Evolutionary conservation across 2,113 vertebrate species (phyloP).

Genomic region (Apteryx mantelli): DNA sequence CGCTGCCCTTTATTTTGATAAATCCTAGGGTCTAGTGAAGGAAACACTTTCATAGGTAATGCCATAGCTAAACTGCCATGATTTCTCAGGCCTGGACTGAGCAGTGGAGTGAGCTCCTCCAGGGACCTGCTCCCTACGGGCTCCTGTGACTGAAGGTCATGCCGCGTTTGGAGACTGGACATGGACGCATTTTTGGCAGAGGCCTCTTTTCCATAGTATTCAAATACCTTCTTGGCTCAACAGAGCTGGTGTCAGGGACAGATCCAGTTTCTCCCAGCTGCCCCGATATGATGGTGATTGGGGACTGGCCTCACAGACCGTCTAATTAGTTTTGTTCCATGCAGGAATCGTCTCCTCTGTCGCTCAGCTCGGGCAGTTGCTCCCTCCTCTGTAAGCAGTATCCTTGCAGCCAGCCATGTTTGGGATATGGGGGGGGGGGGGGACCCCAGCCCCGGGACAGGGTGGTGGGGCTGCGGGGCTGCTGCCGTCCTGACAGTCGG

Average conservation of each 20-base stretch:
- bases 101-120: neutral
- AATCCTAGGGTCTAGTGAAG: too few relatives aligned
- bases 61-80: too few relatives aligned
- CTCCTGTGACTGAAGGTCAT: neutral
- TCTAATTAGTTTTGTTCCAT: neutral
- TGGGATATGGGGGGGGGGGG: neutral
- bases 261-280: neutral
- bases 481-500: rapidly evolving
- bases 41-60: too few relatives aligned
- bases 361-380: neutral
- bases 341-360: neutral
- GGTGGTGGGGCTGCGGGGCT: rapidly evolving
- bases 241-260: neutral
- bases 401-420: rapidly evolving
- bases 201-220: neutral
- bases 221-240: neutral
- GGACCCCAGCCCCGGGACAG: neutral
- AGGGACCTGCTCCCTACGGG: neutral
- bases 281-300: neutral
- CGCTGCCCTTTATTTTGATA: too few relatives aligned
- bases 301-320: neutral
- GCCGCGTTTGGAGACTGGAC: neutral
- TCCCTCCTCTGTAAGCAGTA: neutral
- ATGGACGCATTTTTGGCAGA: neutral
- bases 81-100: neutral